phyloP scores from a whole-genome alignment of 53 echinoderm and acorn worm genomes.

The Henricia sp. region DNA sequence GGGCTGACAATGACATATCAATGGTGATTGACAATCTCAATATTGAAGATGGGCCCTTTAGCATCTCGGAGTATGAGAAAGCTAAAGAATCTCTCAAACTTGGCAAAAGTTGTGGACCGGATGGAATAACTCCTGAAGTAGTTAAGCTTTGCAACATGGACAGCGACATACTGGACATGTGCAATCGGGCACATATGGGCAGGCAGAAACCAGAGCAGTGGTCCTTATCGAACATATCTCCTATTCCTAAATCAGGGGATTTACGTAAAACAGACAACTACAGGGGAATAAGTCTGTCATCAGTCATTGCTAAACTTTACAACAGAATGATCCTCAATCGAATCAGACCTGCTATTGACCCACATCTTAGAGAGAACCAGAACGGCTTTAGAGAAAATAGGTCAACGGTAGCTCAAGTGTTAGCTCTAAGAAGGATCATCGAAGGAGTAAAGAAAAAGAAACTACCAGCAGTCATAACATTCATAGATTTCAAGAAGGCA shows the following conservation, averaged over 20 bases:
- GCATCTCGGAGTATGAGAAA: slow-evolving; percentile 8
- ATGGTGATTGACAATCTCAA: slow-evolving; percentile 4
- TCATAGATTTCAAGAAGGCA: slow-evolving; percentile 48
- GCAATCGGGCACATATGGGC: slow-evolving; percentile 24
- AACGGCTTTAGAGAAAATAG: slow-evolving; percentile 35
- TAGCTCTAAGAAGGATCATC: slow-evolving; percentile 41
- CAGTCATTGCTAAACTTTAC: slow-evolving; percentile 33
- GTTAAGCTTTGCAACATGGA: slow-evolving; percentile 52
- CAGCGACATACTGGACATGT: slow-evolving; percentile 15
- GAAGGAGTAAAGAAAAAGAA: slow-evolving; percentile 16
- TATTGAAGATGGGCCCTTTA: slow-evolving; percentile 58
- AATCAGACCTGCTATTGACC: background rate
- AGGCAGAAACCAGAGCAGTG: slow-evolving; percentile 22
- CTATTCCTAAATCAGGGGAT: slow-evolving; percentile 38
- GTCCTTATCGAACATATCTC: slow-evolving; percentile 53
- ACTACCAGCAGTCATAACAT: slow-evolving; percentile 10
- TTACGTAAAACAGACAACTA: slow-evolving; percentile 52
- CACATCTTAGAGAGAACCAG: slow-evolving; percentile 14
- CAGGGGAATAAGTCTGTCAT: slow-evolving; percentile 53
- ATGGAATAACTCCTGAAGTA: slow-evolving; percentile 44
- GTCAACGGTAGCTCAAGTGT: slow-evolving; percentile 33
- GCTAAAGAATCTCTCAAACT: slow-evolving; percentile 41
- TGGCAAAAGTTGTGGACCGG: slow-evolving; percentile 59
- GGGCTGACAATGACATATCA: slow-evolving; percentile 20
- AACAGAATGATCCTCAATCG: slow-evolving; percentile 43